A percentile compares a stretch with the other conserved stretches of the same genome.
Conservation (phyloP, 2,113 vertebrate genomes). For the Stigmatopora nigra region DNA sequence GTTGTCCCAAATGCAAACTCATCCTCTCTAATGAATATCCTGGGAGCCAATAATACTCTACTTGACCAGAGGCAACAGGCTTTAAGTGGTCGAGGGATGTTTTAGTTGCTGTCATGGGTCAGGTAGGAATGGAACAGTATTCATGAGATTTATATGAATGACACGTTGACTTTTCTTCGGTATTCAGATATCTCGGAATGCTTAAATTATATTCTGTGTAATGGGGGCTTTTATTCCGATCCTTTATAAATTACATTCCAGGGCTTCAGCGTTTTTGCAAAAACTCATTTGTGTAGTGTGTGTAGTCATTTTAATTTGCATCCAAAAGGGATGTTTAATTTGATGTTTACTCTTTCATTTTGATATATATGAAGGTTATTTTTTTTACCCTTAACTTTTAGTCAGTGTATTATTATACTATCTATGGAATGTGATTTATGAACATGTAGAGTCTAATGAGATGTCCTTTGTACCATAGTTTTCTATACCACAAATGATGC, state of each 20-base stretch:
- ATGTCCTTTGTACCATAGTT: neutral
- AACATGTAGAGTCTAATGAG: neutral
- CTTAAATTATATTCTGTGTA: neutral
- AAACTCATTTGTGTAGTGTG: neutral
- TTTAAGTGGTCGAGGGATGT: slow-evolving; percentile 50
- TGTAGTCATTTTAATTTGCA: neutral
- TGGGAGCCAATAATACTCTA: slow-evolving; percentile 41
- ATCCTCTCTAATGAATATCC: slow-evolving; percentile 22
- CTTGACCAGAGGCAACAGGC: slow-evolving; percentile 43
- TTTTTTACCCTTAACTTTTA: neutral
- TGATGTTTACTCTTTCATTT: neutral
- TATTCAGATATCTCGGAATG: neutral
- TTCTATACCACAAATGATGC: too few relatives aligned
- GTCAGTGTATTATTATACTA: too few relatives aligned
- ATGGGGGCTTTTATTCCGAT: too few relatives aligned
- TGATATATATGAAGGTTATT: neutral
- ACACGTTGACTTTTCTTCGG: slow-evolving; percentile 12
- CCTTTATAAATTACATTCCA: neutral
- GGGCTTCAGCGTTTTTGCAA: neutral
- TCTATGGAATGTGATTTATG: neutral
- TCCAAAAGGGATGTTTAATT: neutral
- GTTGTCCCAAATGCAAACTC: slow-evolving; percentile 10
- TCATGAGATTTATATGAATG: slow-evolving; percentile 40
- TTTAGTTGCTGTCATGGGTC: slow-evolving; percentile 46
- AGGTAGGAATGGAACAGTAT: slow-evolving; percentile 37